A percentile compares a stretch with the other conserved stretches of the same genome.
phyloP scores from a whole-genome alignment of 1,140 invertebrate species.

The Nautilus pompilius region DNA sequence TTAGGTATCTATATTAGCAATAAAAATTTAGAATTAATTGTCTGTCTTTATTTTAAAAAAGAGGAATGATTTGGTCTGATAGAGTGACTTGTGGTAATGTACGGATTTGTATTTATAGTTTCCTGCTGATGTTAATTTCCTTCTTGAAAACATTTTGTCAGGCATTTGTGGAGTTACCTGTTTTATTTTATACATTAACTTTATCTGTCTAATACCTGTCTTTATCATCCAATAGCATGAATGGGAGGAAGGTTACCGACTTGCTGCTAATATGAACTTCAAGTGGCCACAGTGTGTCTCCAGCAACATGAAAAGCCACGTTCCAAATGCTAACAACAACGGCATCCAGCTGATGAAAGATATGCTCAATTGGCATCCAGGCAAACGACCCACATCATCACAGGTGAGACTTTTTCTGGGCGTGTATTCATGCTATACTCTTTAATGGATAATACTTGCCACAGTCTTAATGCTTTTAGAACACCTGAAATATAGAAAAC shows the following conservation, averaged over 20 bases:
- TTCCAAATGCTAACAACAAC: slow-evolving; percentile 80
- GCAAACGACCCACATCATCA: slow-evolving; percentile 80
- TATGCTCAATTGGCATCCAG: slow-evolving; percentile 88
- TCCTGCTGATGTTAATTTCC: no score
- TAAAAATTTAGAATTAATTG: no score
- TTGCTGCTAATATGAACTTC: slow-evolving; percentile 93
- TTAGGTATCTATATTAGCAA: no score
- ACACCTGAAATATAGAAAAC: neutral
- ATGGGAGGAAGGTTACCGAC: slow-evolving; percentile 92
- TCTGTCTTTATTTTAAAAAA: no score
- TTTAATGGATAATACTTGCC: neutral
- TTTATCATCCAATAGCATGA: no score
- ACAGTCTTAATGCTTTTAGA: neutral
- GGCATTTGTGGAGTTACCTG: no score
- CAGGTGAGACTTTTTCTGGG: slow-evolving; percentile 27
- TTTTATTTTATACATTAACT: no score
- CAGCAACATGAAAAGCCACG: slow-evolving; percentile 67
- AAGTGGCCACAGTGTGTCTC: slow-evolving; percentile 77
- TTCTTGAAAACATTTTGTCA: no score
- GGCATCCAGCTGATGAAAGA: slow-evolving; percentile 82
- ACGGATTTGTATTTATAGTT: no score
- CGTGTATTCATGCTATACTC: neutral
- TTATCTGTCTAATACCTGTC: no score
- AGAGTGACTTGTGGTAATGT: no score
- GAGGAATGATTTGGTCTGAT: no score